A percentile compares a stretch with the other conserved stretches of the same genome.
These are phyloP conservation scores for Kradibia gibbosae DNA, from an alignment of 1,140 invertebrate genomes.

Conservation along the genomic window DNA sequence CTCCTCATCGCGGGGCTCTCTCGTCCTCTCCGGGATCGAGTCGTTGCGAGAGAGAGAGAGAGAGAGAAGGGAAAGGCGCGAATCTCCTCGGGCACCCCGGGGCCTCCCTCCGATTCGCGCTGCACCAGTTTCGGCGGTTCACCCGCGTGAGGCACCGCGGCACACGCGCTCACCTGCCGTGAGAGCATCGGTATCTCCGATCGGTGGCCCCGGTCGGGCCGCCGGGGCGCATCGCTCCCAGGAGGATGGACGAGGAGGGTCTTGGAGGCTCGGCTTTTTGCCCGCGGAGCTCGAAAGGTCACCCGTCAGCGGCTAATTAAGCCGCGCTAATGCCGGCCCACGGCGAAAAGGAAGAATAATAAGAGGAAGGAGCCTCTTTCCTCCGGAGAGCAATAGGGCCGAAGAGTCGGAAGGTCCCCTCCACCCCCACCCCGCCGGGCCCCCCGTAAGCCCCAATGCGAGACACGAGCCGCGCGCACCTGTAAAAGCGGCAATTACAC, in stretches of 20 bases:
- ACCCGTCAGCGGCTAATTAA: neutral
- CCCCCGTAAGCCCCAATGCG: neutral
- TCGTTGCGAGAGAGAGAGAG: neutral
- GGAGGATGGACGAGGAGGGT: neutral
- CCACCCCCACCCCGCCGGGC: no score
- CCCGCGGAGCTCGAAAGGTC: conserved; percentile 15
- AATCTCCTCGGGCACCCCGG: neutral
- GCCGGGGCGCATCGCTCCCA: neutral
- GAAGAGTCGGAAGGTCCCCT: neutral
- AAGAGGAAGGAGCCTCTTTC: no score
- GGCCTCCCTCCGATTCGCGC: neutral
- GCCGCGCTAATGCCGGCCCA: neutral
- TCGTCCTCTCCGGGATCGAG: no score
- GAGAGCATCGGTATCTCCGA: neutral
- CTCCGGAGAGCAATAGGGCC: neutral
- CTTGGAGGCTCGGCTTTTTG: neutral
- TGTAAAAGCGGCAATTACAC: neutral
- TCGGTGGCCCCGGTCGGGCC: neutral
- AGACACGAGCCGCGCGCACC: neutral
- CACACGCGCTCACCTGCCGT: neutral
- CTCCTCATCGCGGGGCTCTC: no score
- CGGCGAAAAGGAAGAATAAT: neutral
- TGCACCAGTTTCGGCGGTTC: neutral
- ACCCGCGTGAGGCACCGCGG: neutral
- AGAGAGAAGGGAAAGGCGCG: conserved; percentile 38